Conservation (phyloP, 2,113 vertebrate species). For the Trochalopteron elliotii region DNA sequence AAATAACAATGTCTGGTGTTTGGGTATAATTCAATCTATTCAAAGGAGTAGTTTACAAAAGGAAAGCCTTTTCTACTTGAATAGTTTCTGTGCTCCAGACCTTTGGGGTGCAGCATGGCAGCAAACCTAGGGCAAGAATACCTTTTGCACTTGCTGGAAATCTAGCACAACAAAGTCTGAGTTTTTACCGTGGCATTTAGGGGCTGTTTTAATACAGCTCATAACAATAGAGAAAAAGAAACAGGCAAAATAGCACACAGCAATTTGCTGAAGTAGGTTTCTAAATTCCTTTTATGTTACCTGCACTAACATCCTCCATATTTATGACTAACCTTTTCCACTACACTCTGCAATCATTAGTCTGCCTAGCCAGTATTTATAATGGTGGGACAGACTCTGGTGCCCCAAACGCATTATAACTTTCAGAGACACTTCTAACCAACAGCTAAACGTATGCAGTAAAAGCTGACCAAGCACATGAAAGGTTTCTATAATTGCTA, state of each 20-base stretch:
- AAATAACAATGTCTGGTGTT: accelerated
- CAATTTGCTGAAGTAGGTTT: conserved; percentile 34
- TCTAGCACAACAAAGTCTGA: background rate
- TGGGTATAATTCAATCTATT: background rate
- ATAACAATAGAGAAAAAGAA: background rate
- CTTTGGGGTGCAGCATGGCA: background rate
- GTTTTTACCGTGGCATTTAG: background rate
- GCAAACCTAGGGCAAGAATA: background rate
- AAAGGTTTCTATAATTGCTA: conserved; percentile 59
- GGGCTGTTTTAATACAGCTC: background rate
- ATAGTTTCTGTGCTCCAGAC: background rate
- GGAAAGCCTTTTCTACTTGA: background rate
- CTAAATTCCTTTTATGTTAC: conserved; percentile 44
- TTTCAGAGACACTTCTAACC: conserved; percentile 16
- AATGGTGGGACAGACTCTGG: background rate
- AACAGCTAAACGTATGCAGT: background rate
- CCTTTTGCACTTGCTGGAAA: background rate
- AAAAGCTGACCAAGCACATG: conserved; percentile 57
- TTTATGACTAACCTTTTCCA: conserved; percentile 58
- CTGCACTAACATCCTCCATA: conserved; percentile 23
- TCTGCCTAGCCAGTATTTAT: conserved; percentile 36
- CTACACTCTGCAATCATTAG: conserved; percentile 30
- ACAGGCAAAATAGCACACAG: background rate
- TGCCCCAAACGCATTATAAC: background rate
- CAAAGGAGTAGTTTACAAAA: background rate